These are phyloP conservation scores for Todiramphus chloris DNA, from an alignment of 2,113 vertebrate genomes.

Conservation along the genomic window DNA sequence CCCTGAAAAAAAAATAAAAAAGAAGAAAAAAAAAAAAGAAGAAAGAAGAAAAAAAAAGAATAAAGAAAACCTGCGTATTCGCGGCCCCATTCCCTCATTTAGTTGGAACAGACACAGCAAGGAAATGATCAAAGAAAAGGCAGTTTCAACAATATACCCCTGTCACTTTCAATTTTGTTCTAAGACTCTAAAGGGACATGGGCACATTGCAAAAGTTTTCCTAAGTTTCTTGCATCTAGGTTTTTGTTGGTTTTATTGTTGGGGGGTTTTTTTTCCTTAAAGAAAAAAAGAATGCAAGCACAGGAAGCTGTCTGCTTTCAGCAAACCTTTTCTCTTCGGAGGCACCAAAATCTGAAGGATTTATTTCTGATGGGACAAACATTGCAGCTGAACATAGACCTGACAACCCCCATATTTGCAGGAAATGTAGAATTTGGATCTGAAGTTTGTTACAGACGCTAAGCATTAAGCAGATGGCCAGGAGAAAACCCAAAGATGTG, in stretches of 20 bases:
- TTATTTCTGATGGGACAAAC: background rate
- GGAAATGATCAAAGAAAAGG: constrained; percentile 54
- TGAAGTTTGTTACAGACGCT: background rate
- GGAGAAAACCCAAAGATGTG: background rate
- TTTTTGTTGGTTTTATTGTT: rapidly evolving
- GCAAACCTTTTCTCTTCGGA: background rate
- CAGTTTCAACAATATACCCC: constrained; percentile 50
- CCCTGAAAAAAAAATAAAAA: background rate
- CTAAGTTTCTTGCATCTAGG: background rate
- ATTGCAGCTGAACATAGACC: background rate
- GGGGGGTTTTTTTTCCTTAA: background rate
- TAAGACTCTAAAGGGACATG: background rate
- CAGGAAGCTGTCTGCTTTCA: background rate
- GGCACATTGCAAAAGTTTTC: constrained; percentile 17
- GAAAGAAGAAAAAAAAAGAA: too few relatives aligned
- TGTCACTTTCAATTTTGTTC: constrained; percentile 46
- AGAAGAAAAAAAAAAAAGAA: background rate
- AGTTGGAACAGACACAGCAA: constrained; percentile 27
- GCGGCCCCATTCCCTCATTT: background rate
- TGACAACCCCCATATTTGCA: background rate
- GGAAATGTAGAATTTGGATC: background rate
- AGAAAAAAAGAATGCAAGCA: background rate
- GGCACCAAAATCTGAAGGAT: background rate
- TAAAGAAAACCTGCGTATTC: background rate
- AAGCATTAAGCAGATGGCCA: background rate